Percentiles rank a stretch among this genome's conserved stretches.
These are phyloP conservation scores for Hapalemur alaotrensis DNA, from an alignment of 2,797 vertebrate genomes.

Conservation along the genomic window DNA sequence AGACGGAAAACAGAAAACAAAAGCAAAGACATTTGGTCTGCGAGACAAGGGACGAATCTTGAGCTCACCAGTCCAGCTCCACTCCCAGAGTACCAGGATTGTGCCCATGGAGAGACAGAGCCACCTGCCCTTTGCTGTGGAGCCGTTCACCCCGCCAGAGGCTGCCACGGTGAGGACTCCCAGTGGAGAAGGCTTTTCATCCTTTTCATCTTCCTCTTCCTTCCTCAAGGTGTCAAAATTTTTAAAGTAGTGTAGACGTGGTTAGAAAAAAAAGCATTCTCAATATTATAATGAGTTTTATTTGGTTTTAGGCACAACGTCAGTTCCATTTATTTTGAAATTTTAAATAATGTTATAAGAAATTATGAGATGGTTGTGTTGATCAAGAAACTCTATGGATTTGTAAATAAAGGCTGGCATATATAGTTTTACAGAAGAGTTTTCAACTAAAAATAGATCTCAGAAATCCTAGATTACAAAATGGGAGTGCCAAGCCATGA, in stretches of 20 bases:
- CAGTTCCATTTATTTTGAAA: not conserved
- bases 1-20: constrained; percentile 16
- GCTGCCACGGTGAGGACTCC: not conserved
- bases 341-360: not conserved
- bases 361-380: not conserved
- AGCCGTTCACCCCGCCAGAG: not conserved
- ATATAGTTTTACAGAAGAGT: not conserved
- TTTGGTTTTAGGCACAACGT: not conserved
- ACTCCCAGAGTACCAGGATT: not conserved
- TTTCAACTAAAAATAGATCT: not conserved
- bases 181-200: not conserved
- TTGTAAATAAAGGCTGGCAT: not conserved
- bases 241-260: not conserved
- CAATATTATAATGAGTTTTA: not conserved
- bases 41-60: not conserved
- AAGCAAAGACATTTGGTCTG: not conserved
- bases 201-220: not conserved
- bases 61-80: not conserved
- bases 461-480: not conserved
- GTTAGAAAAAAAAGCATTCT: not conserved
- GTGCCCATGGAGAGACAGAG: fast-evolving
- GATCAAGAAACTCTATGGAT: not conserved
- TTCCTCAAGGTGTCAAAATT: not conserved
- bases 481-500: not conserved
- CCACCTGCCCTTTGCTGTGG: not conserved